Base-by-base conservation (phyloP, 64 coral and sea anemone genomes). In the Montipora capricornis region DNA sequence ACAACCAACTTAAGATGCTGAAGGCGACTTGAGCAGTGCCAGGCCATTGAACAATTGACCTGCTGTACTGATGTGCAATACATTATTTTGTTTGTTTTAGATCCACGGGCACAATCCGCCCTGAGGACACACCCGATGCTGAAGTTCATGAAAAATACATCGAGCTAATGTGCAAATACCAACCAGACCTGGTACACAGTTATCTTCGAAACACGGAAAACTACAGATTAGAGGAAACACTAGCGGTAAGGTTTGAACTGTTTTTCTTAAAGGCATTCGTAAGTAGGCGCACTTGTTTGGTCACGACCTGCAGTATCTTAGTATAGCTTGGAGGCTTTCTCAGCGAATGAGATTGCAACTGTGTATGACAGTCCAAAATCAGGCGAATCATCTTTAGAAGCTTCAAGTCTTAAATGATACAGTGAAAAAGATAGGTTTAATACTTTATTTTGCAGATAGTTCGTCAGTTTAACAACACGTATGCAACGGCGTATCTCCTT, bases 151-250 rank as follows among this genome's bases (percentile, higher is more conserved):
- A 99, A 79, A 92, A 82, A 82, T 99, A 96, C 80, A 99, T 99
- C 50, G 95, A 99, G 19, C 48, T 99, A 86, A 99, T 99, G 98
- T 99, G 98, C 88, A 89, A 93, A 49, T 95, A 88, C 92, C 92
- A 99, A 80, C 75, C 49, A 3, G 96, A 98, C 58, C 49, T 87
- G 44, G 98, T 99, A 4, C 96, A 96, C 74, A 89, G 90, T 26
- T 96, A 96, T 75, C 87, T 99, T 20, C 84, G 95, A n/a, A 87
- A 85, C 26, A 89, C 83, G 3, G 95, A 96, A 49, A 94, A 96
- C 80, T 99, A 96, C 26, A 89, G 98, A 55, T 84, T 99, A 8
- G 95, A 99, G 52, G 98, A 99, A 96, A 99, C 98, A 5, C 70
- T 99, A 13, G 91, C 95, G 66, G 98, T 99, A 96, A 87, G 84